Conservation (phyloP, 2,113 vertebrate genomes). For the Hemiprocne comata region DNA sequence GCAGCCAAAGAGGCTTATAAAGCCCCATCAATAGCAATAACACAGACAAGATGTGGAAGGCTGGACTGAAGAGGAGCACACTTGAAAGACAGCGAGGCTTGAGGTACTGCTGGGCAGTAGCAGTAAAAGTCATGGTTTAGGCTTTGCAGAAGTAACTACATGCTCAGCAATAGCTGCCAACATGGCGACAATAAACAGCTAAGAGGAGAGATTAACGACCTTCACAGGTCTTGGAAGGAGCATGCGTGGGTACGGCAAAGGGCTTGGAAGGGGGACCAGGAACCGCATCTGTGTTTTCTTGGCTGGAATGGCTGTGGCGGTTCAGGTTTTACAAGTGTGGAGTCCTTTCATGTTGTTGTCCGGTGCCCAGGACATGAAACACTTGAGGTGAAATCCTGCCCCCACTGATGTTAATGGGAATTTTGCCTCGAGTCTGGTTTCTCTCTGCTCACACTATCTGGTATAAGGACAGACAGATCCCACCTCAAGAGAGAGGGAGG, state of each 20-base stretch:
- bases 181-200: conserved; percentile 23
- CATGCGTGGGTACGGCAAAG: not conserved
- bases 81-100: not conserved
- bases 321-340: conserved; percentile 61
- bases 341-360: conserved; percentile 68
- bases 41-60: not conserved
- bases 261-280: conserved; percentile 27
- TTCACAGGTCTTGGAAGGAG: conserved; percentile 8
- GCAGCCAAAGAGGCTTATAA: not conserved
- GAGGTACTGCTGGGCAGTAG: not conserved
- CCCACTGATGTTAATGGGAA: conserved; percentile 40
- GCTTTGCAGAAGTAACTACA: not conserved
- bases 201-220: conserved; percentile 4
- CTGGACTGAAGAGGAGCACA: not conserved
- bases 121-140: not conserved
- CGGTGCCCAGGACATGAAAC: conserved; percentile 55
- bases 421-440: conserved; percentile 58
- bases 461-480: conserved; percentile 33
- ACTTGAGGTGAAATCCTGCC: conserved; percentile 62
- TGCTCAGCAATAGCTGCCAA: not conserved
- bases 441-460: conserved; percentile 47
- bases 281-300: conserved; percentile 13
- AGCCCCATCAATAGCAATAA: not conserved
- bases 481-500: not conserved
- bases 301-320: not conserved